These are phyloP conservation scores for Remorina albescens DNA, from an alignment of 2,797 vertebrate genomes.

Conservation along the genomic window DNA sequence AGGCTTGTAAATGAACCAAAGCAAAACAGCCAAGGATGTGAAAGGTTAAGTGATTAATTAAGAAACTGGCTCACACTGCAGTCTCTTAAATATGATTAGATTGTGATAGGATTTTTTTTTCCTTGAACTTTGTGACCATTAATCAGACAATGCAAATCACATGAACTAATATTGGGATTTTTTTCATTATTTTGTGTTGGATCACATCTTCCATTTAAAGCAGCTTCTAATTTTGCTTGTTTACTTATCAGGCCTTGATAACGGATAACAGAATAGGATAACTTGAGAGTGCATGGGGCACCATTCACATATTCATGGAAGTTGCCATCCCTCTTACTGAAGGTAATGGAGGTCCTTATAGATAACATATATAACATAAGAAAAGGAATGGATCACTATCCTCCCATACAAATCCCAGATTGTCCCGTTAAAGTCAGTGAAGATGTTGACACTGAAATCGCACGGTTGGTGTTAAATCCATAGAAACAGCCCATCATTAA, in stretches of 20 bases:
- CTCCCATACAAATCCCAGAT: background rate
- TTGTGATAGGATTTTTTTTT: background rate
- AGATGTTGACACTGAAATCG: background rate
- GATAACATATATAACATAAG: too few relatives aligned
- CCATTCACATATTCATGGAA: slow-evolving; percentile 10
- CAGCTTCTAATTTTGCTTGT: background rate
- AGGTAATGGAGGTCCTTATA: slow-evolving; percentile 33
- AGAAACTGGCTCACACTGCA: background rate
- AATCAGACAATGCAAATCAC: too few relatives aligned
- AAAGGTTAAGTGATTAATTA: background rate
- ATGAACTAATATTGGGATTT: too few relatives aligned
- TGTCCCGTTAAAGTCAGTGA: background rate
- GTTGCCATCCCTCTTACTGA: slow-evolving; percentile 13
- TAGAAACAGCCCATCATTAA: slow-evolving; percentile 12
- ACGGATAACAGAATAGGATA: background rate
- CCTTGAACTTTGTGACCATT: too few relatives aligned
- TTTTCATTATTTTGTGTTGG: background rate
- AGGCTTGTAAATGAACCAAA: background rate
- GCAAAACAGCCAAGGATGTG: background rate
- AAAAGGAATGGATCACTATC: background rate
- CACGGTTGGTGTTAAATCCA: background rate
- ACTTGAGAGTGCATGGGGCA: background rate
- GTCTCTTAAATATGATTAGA: background rate
- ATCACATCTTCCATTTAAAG: background rate
- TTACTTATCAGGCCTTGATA: slow-evolving; percentile 1